These are phyloP conservation scores for Amphibalanus amphitrite DNA, from an alignment of 1,140 invertebrate genomes.

Conservation along the genomic window DNA sequence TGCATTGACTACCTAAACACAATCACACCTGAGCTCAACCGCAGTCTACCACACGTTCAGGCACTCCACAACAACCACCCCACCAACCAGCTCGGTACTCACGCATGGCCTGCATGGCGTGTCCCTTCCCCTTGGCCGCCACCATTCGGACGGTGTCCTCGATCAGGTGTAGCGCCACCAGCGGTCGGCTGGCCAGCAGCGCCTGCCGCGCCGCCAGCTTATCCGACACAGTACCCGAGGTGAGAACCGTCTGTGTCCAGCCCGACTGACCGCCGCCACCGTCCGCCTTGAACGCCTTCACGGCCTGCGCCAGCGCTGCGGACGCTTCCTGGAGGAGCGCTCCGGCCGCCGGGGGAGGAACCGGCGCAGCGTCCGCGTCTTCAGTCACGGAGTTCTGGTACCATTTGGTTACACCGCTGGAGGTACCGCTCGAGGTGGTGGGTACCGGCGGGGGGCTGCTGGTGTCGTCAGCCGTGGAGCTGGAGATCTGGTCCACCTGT, in stretches of 20 bases:
- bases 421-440: too few species aligned
- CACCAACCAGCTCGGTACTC: slow-evolving; percentile 55
- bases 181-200: slow-evolving; percentile 46
- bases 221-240: background rate
- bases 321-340: too few species aligned
- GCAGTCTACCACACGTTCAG: slow-evolving; percentile 30
- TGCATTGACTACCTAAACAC: too few species aligned
- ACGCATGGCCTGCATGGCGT: slow-evolving; percentile 67
- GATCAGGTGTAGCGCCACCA: slow-evolving; percentile 54
- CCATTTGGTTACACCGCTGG: too few species aligned
- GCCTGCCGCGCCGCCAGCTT: slow-evolving; percentile 6
- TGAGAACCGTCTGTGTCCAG: background rate
- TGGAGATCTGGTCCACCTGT: too few species aligned
- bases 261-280: slow-evolving; percentile 28
- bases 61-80: background rate
- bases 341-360: too few species aligned
- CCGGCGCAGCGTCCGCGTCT: too few species aligned
- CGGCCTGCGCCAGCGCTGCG: slow-evolving; percentile 36
- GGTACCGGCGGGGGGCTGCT: too few species aligned
- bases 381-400: too few species aligned
- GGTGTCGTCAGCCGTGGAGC: too few species aligned
- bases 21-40: too few species aligned
- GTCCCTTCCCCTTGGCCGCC: slow-evolving; percentile 33
- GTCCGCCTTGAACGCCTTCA: too few species aligned
- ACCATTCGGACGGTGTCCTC: slow-evolving; percentile 40